phyloP scores from a whole-genome alignment of 2,888 invertebrate genomes.

The Lasius platythorax region DNA sequence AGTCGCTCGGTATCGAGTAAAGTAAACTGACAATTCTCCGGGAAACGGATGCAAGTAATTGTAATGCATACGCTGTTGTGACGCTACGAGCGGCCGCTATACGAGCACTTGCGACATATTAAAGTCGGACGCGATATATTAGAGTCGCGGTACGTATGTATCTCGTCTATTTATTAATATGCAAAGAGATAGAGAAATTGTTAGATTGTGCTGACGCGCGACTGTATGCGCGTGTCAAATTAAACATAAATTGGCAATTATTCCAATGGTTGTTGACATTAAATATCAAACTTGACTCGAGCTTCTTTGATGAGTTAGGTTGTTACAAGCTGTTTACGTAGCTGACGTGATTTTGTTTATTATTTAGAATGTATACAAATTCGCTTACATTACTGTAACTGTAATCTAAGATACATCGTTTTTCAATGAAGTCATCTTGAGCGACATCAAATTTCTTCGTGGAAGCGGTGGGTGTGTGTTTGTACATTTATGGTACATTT shows the following conservation, averaged over 20 bases:
- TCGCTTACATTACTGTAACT: background rate
- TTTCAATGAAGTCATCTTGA: background rate
- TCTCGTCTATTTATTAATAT: background rate
- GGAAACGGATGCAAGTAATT: background rate
- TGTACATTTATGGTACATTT: background rate
- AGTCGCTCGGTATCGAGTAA: background rate
- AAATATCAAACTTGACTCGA: background rate
- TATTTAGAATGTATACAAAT: background rate
- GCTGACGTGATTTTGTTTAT: conserved; percentile 1
- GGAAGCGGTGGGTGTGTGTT: background rate
- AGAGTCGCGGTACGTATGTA: background rate
- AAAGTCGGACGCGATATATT: background rate
- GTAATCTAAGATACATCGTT: background rate
- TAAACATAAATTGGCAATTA: background rate
- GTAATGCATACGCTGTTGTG: conserved; percentile 1
- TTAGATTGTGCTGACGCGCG: too few species aligned
- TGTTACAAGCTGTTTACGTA: background rate
- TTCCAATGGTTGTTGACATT: background rate
- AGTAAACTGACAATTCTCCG: background rate
- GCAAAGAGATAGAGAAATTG: background rate
- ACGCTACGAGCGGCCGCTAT: background rate
- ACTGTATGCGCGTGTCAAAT: background rate
- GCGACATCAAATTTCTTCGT: background rate
- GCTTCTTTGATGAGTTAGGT: background rate
- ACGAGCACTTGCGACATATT: background rate